Conservation (phyloP, 1,140 invertebrate species). For the Aphidius ervi region DNA sequence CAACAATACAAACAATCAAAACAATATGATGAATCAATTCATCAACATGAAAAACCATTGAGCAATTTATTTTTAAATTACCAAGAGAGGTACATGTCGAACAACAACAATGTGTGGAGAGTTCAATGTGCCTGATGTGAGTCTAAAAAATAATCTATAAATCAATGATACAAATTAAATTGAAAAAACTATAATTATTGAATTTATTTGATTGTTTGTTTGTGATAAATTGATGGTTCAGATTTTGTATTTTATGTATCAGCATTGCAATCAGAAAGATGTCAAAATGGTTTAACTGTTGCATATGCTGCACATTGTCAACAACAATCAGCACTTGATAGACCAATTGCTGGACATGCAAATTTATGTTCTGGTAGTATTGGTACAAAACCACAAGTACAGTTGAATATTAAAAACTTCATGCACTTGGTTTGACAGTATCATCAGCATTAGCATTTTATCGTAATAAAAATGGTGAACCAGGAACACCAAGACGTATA, state of each 20-base stretch:
- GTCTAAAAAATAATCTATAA: too few relatives aligned
- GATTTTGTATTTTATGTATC: slow-evolving; percentile 98
- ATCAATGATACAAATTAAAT: too few relatives aligned
- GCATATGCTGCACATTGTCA: slow-evolving; percentile 99
- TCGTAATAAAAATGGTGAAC: slow-evolving; percentile 78
- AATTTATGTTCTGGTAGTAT: slow-evolving; percentile 96
- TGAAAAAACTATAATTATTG: too few relatives aligned
- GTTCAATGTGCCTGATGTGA: slow-evolving; percentile 87
- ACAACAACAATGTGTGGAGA: slow-evolving; percentile 89
- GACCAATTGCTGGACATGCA: slow-evolving; percentile 96
- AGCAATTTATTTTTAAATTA: too few relatives aligned
- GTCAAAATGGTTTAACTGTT: slow-evolving; percentile 83
- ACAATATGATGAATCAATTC: slow-evolving; percentile 34
- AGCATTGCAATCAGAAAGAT: slow-evolving; percentile 86
- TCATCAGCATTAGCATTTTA: slow-evolving; percentile 97
- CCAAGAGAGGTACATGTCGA: slow-evolving; percentile 80
- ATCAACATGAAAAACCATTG: slow-evolving; percentile 36
- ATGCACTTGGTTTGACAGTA: slow-evolving; percentile 94
- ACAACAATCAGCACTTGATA: slow-evolving; percentile 86
- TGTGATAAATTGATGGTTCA: slow-evolving; percentile 64
- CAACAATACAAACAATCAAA: too few relatives aligned
- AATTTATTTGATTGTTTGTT: slow-evolving; percentile 9
- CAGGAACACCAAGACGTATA: slow-evolving; percentile 72
- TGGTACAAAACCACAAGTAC: slow-evolving; percentile 89
- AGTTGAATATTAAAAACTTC: slow-evolving; percentile 98